Evolutionary conservation across 2,888 invertebrate species (phyloP), one percentile per base, ranked within the genome.

Genomic region (Agrotis puta): DNA sequence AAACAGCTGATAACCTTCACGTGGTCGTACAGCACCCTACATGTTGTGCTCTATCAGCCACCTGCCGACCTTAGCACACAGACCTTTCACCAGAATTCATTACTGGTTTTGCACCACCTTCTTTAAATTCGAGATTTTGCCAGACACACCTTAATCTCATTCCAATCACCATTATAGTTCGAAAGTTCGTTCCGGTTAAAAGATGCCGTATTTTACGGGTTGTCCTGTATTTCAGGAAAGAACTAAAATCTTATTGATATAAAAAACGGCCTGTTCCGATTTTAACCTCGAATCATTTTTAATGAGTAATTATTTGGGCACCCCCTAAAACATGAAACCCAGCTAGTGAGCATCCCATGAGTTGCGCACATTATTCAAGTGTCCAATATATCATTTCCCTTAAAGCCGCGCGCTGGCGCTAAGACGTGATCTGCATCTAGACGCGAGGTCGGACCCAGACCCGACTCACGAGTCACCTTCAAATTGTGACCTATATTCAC

Each of bases 61-160:
- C 83, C 78, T 74, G 81, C 70, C 82, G 90, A 77, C 90, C 90
- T 89, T 82, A 85, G 68, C 83, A 77, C 66, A 45, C 62, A 74
- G 79, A 83, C 90, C 90, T 90, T 90, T 90, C 89, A 86, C 88
- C 82, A 78, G 66, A 81, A 72, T 76, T 62, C 69, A 83, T 74
- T 67, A 74, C 77, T 53, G 54, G 74, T 81, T 74, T 53, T 64
- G 70, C 72, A 70, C 74, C 61, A 75, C 80, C 85, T 83, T 83
- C 71, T 76, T 70, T 65, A 5, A 45, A 69, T 70, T 68, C 57
- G 3, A 51, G 64, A 62, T 70, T 64, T 62, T 62, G 54, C 45
- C 63, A 65, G 70, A 56, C 79, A 71, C 66, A 64, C 64, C 65
- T 72, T 24, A 58, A 78, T 64, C 33, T 64, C 39, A 62, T 67